These are phyloP conservation scores for Phalacrocorax pelagicus DNA, from an alignment of 2,113 vertebrate species.

Conservation along the genomic window DNA sequence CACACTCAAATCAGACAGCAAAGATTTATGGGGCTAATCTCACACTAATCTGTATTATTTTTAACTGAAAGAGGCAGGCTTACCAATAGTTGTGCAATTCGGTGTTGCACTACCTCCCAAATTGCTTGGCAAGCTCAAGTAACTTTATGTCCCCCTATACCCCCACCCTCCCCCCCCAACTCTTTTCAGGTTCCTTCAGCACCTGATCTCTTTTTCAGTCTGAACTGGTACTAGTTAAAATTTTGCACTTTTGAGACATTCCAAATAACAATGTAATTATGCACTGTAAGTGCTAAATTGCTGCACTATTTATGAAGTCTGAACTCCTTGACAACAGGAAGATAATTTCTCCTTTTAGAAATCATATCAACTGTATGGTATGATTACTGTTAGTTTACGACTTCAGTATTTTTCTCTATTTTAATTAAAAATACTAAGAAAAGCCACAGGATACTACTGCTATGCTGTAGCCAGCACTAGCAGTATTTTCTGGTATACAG, in stretches of 20 bases:
- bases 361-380: neutral
- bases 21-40: neutral
- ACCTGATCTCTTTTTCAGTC: neutral
- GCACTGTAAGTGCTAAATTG: neutral
- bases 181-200: neutral
- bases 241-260: neutral
- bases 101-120: slow-evolving; percentile 1
- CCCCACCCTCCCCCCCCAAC: too few species aligned
- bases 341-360: neutral
- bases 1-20: neutral
- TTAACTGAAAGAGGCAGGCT: slow-evolving; percentile 19
- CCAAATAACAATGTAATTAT: neutral
- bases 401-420: neutral
- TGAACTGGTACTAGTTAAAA: neutral
- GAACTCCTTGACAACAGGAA: neutral
- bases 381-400: neutral
- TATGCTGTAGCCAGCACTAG: neutral
- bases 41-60: neutral
- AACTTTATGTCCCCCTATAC: neutral
- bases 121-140: neutral
- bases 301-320: neutral
- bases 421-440: neutral
- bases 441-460: neutral
- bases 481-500: neutral
- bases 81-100: slow-evolving; percentile 9